These are phyloP conservation scores for Istiophorus platypterus DNA, from an alignment of 2,113 vertebrate genomes.

Conservation along the genomic window DNA sequence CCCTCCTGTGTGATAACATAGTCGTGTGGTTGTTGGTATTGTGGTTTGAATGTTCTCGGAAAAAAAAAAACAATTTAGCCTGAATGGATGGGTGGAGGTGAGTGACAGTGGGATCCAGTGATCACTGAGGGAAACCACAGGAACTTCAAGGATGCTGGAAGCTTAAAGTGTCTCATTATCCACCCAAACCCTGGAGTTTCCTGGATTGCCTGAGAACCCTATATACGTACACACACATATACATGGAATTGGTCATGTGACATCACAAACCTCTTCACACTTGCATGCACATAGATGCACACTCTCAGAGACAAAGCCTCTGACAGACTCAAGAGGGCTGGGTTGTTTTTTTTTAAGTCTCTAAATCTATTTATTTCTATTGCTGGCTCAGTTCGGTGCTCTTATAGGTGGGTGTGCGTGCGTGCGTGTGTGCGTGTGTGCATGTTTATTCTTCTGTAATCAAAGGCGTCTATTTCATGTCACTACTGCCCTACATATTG, in stretches of 20 bases:
- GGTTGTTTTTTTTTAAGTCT: slow-evolving; percentile 43
- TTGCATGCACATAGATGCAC: not conserved
- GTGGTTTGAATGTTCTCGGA: slow-evolving; percentile 32
- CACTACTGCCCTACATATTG: slow-evolving; percentile 62
- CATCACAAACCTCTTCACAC: slow-evolving; percentile 34
- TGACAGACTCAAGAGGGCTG: slow-evolving; percentile 66
- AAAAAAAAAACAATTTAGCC: slow-evolving; percentile 26
- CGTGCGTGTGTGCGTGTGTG: slow-evolving; percentile 9
- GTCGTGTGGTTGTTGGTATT: slow-evolving; percentile 31
- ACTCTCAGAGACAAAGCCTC: slow-evolving; percentile 44
- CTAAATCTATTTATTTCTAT: slow-evolving; percentile 52
- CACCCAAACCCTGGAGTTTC: slow-evolving; percentile 32
- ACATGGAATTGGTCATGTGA: slow-evolving; percentile 40
- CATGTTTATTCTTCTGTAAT: slow-evolving; percentile 42
- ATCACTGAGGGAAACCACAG: slow-evolving; percentile 38
- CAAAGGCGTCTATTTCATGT: slow-evolving; percentile 56
- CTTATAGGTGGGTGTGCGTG: slow-evolving; percentile 5
- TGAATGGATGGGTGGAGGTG: slow-evolving; percentile 39
- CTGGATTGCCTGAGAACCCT: slow-evolving; percentile 43
- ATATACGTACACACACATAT: not conserved
- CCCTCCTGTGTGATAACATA: slow-evolving; percentile 29
- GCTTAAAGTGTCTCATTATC: slow-evolving; percentile 59
- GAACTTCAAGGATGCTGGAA: slow-evolving; percentile 48
- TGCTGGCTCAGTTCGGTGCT: slow-evolving; percentile 5
- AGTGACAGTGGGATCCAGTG: slow-evolving; percentile 58